Evolutionary conservation across 1,140 invertebrate species (phyloP).

Genomic region (Olivierus martensii): DNA sequence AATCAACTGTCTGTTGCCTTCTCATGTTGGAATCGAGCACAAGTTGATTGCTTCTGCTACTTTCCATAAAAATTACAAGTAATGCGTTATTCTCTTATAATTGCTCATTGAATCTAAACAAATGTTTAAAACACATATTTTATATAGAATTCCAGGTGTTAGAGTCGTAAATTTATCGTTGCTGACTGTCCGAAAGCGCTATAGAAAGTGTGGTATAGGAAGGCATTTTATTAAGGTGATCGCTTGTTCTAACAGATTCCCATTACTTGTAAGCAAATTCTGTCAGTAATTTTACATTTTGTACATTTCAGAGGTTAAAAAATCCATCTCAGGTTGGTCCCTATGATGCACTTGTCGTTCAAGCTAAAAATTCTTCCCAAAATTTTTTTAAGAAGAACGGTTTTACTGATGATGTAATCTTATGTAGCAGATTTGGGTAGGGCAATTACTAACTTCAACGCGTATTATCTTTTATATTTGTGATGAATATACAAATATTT

Average conservation of each 20-base stretch:
- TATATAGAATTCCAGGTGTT: slow-evolving; percentile 24
- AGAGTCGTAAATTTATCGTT: slow-evolving; percentile 30
- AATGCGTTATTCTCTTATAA: not conserved
- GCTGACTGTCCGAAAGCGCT: slow-evolving; percentile 29
- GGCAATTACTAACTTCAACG: no score
- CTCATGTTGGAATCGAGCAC: slow-evolving; percentile 28
- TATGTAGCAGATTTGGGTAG: slow-evolving; percentile 32
- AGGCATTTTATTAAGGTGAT: slow-evolving; percentile 30
- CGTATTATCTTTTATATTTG: no score
- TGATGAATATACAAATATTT: no score
- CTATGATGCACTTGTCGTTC: slow-evolving; percentile 33
- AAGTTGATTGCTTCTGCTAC: slow-evolving; percentile 29
- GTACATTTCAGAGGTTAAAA: slow-evolving; percentile 27
- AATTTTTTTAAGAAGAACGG: slow-evolving; percentile 32
- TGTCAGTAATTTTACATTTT: no score
- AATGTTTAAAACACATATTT: no score
- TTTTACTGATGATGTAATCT: slow-evolving; percentile 32
- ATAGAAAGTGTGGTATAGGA: slow-evolving; percentile 29
- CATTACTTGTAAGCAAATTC: no score
- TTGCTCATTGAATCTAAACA: no score
- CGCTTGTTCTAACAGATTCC: no score
- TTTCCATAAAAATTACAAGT: slow-evolving; percentile 33
- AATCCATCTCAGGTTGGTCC: slow-evolving; percentile 30
- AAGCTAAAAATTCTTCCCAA: slow-evolving; percentile 29
- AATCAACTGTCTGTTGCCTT: slow-evolving; percentile 4